Evolutionary conservation across 2,113 vertebrate species (phyloP).

Genomic region (Melanerpes formicivorus): DNA sequence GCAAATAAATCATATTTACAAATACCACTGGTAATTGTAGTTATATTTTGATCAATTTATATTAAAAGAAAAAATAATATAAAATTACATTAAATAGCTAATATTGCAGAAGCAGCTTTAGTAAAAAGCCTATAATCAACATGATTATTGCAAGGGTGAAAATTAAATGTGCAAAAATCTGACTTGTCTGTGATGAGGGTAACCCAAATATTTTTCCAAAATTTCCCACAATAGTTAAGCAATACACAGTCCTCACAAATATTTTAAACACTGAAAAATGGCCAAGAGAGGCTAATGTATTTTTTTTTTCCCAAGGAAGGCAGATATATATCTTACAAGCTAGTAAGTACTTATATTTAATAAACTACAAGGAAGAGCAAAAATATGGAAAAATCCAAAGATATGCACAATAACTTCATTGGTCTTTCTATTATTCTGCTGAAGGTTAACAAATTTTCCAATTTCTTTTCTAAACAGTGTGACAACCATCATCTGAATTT

Average conservation of each 20-base stretch:
- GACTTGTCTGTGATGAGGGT: not conserved
- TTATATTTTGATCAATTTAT: not conserved
- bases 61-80: not conserved
- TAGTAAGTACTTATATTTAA: not conserved
- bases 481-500: not conserved
- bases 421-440: not conserved
- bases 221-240: not conserved
- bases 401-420: not conserved
- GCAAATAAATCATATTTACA: not conserved
- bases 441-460: not conserved
- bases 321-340: not conserved
- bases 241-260: not conserved
- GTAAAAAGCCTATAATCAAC: not conserved
- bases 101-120: not conserved
- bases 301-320: not conserved
- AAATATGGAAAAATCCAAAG: not conserved
- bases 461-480: not conserved
- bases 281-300: not conserved
- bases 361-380: not conserved
- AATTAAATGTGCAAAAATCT: not conserved
- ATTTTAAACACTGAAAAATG: not conserved
- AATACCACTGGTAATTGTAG: not conserved
- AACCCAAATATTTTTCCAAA: not conserved
- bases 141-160: not conserved
- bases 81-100: not conserved